Evolutionary conservation across 2,888 invertebrate species (phyloP), one percentile per base, ranked within the genome.

Genomic region (Torymus auratus): DNA sequence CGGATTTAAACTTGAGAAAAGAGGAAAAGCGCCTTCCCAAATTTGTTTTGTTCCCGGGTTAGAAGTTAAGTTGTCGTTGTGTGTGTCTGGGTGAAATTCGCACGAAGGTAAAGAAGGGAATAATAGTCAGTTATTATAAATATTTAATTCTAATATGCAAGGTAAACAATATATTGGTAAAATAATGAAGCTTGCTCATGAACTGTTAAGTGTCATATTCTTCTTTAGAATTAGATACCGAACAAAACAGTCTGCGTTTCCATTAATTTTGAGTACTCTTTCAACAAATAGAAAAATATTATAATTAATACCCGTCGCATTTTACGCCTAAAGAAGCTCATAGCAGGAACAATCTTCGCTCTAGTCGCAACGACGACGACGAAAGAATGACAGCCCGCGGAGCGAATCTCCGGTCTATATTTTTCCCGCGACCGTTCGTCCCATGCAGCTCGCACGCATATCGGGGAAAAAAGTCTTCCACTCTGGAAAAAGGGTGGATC

Each of bases 1-100:
- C 64, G 71, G 58, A 73, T 78, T 75, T 74, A 78, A 81, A 69
- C 74, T 65, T 53, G 53, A 69, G 15, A 58, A 62, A 56, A 56
- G 55, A 53, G 68, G n/a, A 65, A n/a, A 23, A n/a, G 20, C n/a
- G 5, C 55, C 17, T 56, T 17, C 58, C 65, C 70, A 17, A 41
- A 53, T 56, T 77, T 73, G 62, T 72, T 68, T 72, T 80, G 61
- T 72, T 69, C 55, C 60, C 28, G 17, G 23, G 14, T 62, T 62
- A 55, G 53, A 56, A n/a, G 20, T 61, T 52, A 1, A 50, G 7
- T 28, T 5, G 14, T n/a, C 10, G 20, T 20, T 13, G 50, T 11
- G 50, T 11, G 11, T 2, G 55, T 28, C 28, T 13, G 41, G 2
- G 12, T 17, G 20, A 17, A 58, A 58, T 58, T 14, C 65, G 17